These are phyloP conservation scores for Paramisgurnus dabryanus DNA, from an alignment of 2,113 vertebrate species.

Conservation along the genomic window DNA sequence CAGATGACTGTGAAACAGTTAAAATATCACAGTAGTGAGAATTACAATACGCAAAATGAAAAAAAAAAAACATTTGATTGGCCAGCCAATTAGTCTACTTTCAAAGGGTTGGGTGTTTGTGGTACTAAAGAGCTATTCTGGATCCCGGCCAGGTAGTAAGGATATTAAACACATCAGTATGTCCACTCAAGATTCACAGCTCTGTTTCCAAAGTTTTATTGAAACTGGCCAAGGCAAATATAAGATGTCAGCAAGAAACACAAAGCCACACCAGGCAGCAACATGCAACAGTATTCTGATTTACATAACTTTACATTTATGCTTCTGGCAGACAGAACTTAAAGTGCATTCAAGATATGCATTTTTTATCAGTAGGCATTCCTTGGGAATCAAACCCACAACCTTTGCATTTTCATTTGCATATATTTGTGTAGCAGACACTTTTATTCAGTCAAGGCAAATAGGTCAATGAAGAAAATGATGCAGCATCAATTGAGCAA, in stretches of 20 bases:
- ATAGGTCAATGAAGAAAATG: no score
- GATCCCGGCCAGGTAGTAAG: background rate
- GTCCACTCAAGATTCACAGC: conserved; percentile 3
- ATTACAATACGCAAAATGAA: background rate
- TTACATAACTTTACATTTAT: background rate
- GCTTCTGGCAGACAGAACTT: no score
- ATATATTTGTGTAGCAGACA: no score
- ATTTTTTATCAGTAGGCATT: no score
- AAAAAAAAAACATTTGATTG: conserved; percentile 17
- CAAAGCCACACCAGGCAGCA: background rate
- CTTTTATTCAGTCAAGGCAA: no score
- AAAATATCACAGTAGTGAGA: conserved; percentile 33
- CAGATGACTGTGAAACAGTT: background rate
- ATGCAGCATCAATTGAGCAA: no score
- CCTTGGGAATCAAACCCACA: no score
- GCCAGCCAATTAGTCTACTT: conserved; percentile 39
- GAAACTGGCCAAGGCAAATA: conserved; percentile 17
- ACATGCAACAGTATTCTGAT: conserved; percentile 17
- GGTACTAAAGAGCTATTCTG: conserved; percentile 24
- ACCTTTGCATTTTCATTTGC: no score
- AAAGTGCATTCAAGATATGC: no score
- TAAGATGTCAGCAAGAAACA: conserved; percentile 33
- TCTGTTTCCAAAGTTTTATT: conserved; percentile 25
- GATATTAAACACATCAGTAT: conserved; percentile 31
- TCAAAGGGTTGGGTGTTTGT: background rate